Evolutionary conservation across 2,113 vertebrate species (phyloP), one percentile per base, ranked within the genome.

Genomic region (Neopipo cinnamomea): DNA sequence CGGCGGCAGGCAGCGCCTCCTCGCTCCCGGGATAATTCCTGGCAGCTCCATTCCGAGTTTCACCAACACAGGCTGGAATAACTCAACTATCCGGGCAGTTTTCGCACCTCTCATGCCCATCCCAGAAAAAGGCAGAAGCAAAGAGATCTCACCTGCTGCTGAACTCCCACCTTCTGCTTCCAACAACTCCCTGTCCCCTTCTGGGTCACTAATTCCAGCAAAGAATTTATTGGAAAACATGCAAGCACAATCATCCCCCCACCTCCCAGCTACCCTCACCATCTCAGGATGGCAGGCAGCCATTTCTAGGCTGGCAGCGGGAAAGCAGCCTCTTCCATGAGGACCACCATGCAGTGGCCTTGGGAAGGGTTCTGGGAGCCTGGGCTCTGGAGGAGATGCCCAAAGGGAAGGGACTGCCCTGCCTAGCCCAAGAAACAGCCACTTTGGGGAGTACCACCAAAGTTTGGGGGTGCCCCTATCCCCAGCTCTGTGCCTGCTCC

Each of bases 21-120:
- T 23, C 56, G 14, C 12, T 4, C 53, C 31, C 6, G 2, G 35
- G 11, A 1, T 24, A 1, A 56, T 2, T 28, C 46, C 75, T 1
- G 12, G 8, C 35, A 27, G 66, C 66, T 8, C 33, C 19, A 0
- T 11, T 11, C 39, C 66, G 1, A 18, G 2, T 37, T 80, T 37
- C 68, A 2, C 24, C 49, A 4, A 4, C 52, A 1, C 24, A 2
- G 33, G 3, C 6, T 8, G 82, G n/a, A n/a, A 41, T 67, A 6
- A 9, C 12, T 46, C 24, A 4, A 0, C 42, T 19, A 7, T 28
- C 27, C 7, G 30, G 42, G 75, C 42, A 24, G 74, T n/a, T 65
- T 58, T 47, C 73, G 8, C 49, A 2, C 28, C 20, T 33, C 28
- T 17, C 33, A 24, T 2, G 6, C 33, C 31, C 23, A 0, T 4